Evolutionary conservation across 2,888 invertebrate species (phyloP).

Genomic region (Pogonocherus hispidulus): DNA sequence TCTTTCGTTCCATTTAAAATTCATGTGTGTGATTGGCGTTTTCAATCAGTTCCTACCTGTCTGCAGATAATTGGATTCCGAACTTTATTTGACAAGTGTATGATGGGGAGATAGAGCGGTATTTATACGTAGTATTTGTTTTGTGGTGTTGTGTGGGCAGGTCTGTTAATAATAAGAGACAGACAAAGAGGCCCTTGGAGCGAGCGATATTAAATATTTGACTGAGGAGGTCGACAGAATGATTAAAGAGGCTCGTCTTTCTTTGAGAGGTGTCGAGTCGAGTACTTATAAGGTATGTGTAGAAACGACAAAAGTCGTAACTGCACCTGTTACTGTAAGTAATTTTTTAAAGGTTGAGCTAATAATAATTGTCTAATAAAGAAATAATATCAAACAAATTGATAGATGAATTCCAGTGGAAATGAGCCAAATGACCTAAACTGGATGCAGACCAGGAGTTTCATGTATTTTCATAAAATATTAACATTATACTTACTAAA

Average conservation of each 20-base stretch:
- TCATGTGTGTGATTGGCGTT: constrained; percentile 56
- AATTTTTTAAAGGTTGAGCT: too few species aligned
- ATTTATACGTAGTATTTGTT: constrained; percentile 45
- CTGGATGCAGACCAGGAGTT: too few species aligned
- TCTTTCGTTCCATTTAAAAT: constrained; percentile 29
- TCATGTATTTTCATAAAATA: too few species aligned
- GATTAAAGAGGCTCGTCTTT: constrained; percentile 22
- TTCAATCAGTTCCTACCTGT: constrained; percentile 58
- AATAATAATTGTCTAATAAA: too few species aligned
- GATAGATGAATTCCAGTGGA: too few species aligned
- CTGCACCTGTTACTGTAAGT: not conserved
- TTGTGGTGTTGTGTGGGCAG: constrained; percentile 41
- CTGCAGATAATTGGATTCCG: constrained; percentile 58
- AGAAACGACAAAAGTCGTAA: too few species aligned
- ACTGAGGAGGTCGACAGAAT: constrained; percentile 7
- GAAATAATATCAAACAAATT: too few species aligned
- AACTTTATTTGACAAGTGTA: constrained; percentile 57
- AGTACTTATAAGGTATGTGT: constrained; percentile 5
- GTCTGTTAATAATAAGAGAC: constrained; percentile 26
- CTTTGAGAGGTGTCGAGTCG: not conserved
- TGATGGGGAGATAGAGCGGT: constrained; percentile 43
- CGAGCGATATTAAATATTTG: constrained; percentile 16
- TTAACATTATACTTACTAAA: too few species aligned
- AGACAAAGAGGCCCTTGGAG: constrained; percentile 18
- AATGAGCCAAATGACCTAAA: too few species aligned